Evolutionary conservation across 2,888 invertebrate species (phyloP), one percentile per base, ranked within the genome.

Genomic region (Formica aserva): DNA sequence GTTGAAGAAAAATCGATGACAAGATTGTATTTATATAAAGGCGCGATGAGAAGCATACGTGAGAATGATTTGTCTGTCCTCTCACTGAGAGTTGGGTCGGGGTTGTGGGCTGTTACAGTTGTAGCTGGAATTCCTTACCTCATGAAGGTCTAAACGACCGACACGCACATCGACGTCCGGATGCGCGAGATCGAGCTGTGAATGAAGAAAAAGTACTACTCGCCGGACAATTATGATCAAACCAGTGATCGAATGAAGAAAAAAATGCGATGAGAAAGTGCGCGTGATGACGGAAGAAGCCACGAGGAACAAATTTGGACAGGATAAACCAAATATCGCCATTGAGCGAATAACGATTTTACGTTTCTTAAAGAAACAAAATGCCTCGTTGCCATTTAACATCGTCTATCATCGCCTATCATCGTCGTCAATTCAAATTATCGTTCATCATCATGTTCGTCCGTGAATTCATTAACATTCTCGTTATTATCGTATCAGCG

Each of bases 111-210:
- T 94, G 93, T 94, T 94, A 90, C 94, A 94, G 94, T 94, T 93
- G 93, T 94, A 89, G 94, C 94, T 89, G 94, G 94, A 85, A 91
- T 94, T 83, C 94, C 94, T 72, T 94, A 94, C 91, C 92, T 94
- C 91, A 94, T 94, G 93, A 94, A 94, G 93, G 91, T 94, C 89
- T 94, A 94, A 91, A 88, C 69, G 85, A 74, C 57, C 78, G 41
- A 81, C 60, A 78, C 62, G 55, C 62, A 26, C 65, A 71, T 35
- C 60, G n/a, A 75, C 71, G 83, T 78, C 67, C 74, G 82, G 86
- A 82, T 81, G 62, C 60, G 82, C 55, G 29, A 78, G 69, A 52
- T 38, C 62, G 18, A 71, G 83, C 69, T 55, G 41, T 65, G 60
- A 80, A 41, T 15, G 52, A 35, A 80, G 76, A 82, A 65, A 76